Base-by-base conservation (phyloP, 1,140 invertebrate species). In the Ceratina australensis region DNA sequence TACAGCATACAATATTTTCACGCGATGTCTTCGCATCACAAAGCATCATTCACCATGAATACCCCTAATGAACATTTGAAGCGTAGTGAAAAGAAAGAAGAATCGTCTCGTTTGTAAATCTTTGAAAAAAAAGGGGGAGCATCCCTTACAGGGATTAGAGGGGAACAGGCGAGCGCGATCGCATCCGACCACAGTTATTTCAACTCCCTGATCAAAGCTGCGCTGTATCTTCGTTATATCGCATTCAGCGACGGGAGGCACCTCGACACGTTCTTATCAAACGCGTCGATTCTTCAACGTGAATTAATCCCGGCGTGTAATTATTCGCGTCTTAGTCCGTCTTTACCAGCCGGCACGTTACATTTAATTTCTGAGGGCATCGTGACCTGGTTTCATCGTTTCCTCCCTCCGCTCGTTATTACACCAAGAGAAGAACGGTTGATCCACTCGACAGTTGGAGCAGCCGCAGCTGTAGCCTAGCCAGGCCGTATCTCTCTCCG, bases 301-400 rank as follows among this genome's bases (percentile, higher is more conserved):
- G 61, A 73, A 84, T 84, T 73, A 83, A 84, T 83, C 52, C 63
- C 26, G 24, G 22, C 64, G 54, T 33, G 54, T 69, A 71, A 80
- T 57, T 59, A 63, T 65, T 63, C 61, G 68, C 47, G 57, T 65
- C 68, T 82, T 65, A 64, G 33, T 42, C 5, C 72, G 67, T 56
- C 61, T 83, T 80, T 76, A 67, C 78, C 33, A 56, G 72, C 73
- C 16, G 59, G 61, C 68, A 42, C 82, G 82, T 85, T 85, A 78
- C 71, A 75, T 80, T 84, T 84, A 84, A 84, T 83, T 85, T 82
- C 82, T 72, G 82, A 84, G 73, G 71, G 49, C 69, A 71, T 83
- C 82, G 83, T 74, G 66, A 81, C 78, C 69, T 57, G 65, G 56
- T 76, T 79, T 63, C 72, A 4, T 2, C 26, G 22, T 42, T 57